Base-by-base conservation (phyloP, 1,140 invertebrate species). In the Sycophila sp. region DNA sequence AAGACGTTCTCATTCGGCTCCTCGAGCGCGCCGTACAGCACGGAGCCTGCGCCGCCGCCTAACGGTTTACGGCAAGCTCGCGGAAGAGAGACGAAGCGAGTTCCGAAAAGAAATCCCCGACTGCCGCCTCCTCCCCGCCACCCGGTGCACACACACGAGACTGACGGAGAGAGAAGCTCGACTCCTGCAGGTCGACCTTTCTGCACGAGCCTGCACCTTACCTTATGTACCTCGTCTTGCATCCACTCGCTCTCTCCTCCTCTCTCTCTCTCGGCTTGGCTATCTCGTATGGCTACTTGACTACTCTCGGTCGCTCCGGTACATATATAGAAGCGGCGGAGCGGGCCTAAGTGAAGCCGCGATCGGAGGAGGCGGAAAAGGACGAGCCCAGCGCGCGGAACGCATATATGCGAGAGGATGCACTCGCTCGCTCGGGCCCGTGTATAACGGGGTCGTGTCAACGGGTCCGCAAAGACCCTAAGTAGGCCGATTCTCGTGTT, bases 381-480 rank as follows among this genome's bases (percentile, higher is more conserved):
- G 26, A 45, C 11, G 30, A 32, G 26, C 30, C n/a, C n/a, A n/a
- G n/a, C 17, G 17, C 28, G 28, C n/a, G 28, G 30, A 49, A 53
- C 45, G 28, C 34, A 53, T n/a, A n/a, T n/a, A n/a, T 53, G 15
- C 17, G 24, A 53, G n/a, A n/a, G 34, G 47, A 53, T 65, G 49
- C 47, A 28, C 26, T 17, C n/a, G n/a, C 19, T 6, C 8, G 38
- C 3, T 2, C 4, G 11, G 2, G 3, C n/a, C 30, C 13, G n/a
- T 38, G 30, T 36, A 51, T 32, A 66, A 66, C 63, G 63, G 38
- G 51, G 49, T 42, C 36, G 47, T 45, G 47, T 56, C 51, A 56
- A 38, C 38, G 36, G 36, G 13, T 40, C 40, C 7, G 30, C 28
- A n/a, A 7, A 3, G 8, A 15, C 47, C 4, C 47, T 51, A 53